Base-by-base conservation (phyloP, 2,888 invertebrate genomes). In the Corbicula japonica region DNA sequence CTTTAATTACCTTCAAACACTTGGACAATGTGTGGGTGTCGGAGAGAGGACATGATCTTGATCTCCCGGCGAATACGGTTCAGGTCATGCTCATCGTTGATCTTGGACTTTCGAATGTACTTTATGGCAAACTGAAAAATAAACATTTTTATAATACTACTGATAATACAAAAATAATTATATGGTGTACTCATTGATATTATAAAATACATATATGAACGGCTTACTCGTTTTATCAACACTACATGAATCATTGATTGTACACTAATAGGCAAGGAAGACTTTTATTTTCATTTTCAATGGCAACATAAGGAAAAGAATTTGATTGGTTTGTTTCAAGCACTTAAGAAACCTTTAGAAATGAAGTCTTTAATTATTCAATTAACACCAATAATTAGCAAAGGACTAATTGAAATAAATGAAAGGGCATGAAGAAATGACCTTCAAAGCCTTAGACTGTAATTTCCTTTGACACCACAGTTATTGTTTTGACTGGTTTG, bases 1-100 rank as follows among this genome's bases (percentile, higher is more conserved):
- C n/a, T n/a, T n/a, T n/a, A n/a, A n/a, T 84, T 94, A 98, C 99
- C 99, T 97, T 99, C 99, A 94, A 98, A 98, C 93, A 99, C 99
- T 94, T 99, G 98, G 94, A 99, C 98, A 94, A 99, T 99, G 94
- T 99, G 98, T 8, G 99, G 99, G 95, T 99, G 99, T 90, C 97
- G 96, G 62, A 99, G 97, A 58, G 98, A 98, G 74, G 98, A 98
- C 99, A 99, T 99, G 89, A 99, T 99, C 94, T 99, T 98, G 93
- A 99, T 99, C 94, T 99, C 99, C 85, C 99, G 95, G 89, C 99
- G 95, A 93, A 99, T 99, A 92, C 99, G 95, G 84, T 98, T 96
- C 86, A 99, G 95, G 95, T 99, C 99, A 44, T 98, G 98, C 92
- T 99, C 98, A 60, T 94, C 94, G 72, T 93, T 92, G 56, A 94